Conservation (phyloP, 1,140 invertebrate genomes). For the Saccostrea glomerata region DNA sequence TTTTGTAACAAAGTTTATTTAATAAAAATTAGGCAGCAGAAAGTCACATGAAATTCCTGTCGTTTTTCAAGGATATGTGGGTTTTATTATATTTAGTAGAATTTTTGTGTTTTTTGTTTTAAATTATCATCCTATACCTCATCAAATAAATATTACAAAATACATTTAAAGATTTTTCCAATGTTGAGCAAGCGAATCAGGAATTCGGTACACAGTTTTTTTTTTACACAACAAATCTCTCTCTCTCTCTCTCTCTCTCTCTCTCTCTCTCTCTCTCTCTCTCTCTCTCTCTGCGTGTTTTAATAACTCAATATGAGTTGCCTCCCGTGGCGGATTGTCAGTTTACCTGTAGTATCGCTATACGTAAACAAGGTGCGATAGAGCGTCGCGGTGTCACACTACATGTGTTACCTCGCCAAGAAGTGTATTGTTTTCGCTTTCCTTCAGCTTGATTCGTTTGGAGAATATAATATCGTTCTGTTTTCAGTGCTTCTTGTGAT, state of each 20-base stretch:
- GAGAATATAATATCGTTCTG: conserved; percentile 23
- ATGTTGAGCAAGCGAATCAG: no score
- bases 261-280: conserved; percentile 8
- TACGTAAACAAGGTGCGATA: conserved; percentile 28
- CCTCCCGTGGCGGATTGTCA: conserved; percentile 5
- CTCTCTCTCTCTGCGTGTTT: neutral
- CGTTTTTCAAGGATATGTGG: no score
- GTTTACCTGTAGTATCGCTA: neutral
- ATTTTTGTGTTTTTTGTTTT: no score
- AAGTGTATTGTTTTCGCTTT: conserved; percentile 34
- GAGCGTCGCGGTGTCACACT: conserved; percentile 28
- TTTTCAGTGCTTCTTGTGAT: conserved; percentile 10
- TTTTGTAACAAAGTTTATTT: no score
- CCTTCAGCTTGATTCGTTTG: conserved; percentile 26
- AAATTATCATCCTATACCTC: no score
- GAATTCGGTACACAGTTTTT: no score
- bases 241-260: conserved; percentile 5
- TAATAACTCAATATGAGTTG: neutral
- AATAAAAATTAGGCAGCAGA: no score
- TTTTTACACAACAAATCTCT: no score
- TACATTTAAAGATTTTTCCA: no score
- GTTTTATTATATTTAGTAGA: no score
- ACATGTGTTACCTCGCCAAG: conserved; percentile 34
- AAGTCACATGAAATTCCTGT: no score
- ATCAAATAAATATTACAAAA: no score